Conservation (phyloP, 2,797 vertebrate genomes). For the Molossus molossus region DNA sequence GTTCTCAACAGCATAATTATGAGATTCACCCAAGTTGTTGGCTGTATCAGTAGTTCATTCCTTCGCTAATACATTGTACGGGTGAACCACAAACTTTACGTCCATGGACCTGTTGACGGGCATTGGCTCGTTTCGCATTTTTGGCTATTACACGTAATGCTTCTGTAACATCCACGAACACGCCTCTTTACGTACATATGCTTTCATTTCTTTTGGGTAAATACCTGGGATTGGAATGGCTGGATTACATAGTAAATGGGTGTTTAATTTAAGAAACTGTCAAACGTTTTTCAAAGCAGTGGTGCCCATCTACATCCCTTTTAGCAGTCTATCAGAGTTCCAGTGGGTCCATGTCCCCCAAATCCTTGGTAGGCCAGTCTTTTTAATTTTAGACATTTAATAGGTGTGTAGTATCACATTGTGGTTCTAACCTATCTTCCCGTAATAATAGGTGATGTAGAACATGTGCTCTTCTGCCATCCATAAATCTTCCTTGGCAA, state of each 20-base stretch:
- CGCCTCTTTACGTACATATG: neutral
- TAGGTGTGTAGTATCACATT: neutral
- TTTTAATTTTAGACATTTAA: slow-evolving; percentile 8
- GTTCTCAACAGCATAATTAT: slow-evolving; percentile 9
- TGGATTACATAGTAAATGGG: neutral
- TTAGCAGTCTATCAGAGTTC: neutral
- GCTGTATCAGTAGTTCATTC: neutral
- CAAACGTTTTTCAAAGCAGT: neutral
- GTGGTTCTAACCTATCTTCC: neutral
- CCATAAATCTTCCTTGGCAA: neutral
- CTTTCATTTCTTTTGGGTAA: neutral
- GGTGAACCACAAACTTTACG: neutral
- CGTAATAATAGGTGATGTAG: neutral
- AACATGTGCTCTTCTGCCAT: neutral
- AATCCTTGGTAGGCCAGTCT: neutral
- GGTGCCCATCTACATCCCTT: neutral
- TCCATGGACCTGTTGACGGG: neutral
- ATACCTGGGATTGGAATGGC: neutral
- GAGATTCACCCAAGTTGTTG: neutral
- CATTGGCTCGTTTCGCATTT: neutral
- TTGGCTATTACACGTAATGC: neutral
- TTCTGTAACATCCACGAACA: neutral
- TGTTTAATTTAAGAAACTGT: slow-evolving; percentile 22
- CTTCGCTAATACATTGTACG: neutral
- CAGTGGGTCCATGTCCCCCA: neutral